These are phyloP conservation scores for Dicrurus megarhynchus DNA, from an alignment of 2,113 vertebrate species.

Conservation along the genomic window DNA sequence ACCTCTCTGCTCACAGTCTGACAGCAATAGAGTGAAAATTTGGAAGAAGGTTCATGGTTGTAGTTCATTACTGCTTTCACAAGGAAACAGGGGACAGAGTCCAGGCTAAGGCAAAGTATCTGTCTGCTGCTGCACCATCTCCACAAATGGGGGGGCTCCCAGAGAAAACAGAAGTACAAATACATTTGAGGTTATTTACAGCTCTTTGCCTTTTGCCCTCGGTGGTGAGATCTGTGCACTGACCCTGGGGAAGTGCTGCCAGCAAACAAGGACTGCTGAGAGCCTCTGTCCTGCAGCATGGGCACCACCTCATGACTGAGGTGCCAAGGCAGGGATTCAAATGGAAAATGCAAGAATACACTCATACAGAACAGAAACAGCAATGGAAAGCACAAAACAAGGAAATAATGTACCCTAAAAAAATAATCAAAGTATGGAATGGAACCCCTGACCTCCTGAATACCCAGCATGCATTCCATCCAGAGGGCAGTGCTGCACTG, in stretches of 20 bases:
- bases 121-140: background rate
- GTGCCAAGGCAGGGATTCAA: background rate
- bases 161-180: background rate
- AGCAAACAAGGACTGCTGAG: background rate
- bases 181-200: background rate
- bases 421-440: background rate
- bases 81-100: background rate
- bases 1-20: background rate
- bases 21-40: background rate
- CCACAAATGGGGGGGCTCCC: fast-evolving
- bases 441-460: background rate
- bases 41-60: background rate
- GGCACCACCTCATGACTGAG: background rate
- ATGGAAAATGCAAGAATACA: background rate
- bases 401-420: background rate
- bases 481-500: background rate
- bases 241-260: background rate
- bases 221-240: fast-evolving
- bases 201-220: background rate
- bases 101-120: background rate
- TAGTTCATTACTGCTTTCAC: background rate
- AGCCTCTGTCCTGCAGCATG: background rate
- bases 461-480: fast-evolving
- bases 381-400: background rate
- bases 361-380: background rate